A percentile compares a stretch with the other conserved stretches of the same genome.
These are phyloP conservation scores for Phalacrocorax brasilianus DNA, from an alignment of 2,113 vertebrate genomes.

Conservation along the genomic window DNA sequence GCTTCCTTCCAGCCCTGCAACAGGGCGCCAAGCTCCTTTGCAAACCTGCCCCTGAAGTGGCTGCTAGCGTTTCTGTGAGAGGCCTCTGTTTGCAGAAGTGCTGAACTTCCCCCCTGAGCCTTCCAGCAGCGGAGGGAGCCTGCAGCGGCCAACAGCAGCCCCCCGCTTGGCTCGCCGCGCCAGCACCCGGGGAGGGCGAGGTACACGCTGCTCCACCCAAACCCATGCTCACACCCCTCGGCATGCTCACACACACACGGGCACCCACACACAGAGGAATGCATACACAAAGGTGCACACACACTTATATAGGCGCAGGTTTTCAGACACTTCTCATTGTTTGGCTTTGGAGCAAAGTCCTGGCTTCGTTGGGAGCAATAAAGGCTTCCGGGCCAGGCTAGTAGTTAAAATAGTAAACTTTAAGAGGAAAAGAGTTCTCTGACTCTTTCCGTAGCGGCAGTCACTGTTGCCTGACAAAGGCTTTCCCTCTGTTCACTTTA, in stretches of 20 bases:
- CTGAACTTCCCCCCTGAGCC: neutral
- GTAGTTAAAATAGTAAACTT: conserved; percentile 50
- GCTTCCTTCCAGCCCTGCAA: neutral
- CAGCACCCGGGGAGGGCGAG: neutral
- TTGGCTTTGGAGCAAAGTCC: conserved; percentile 1
- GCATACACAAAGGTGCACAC: neutral
- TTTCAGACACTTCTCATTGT: neutral
- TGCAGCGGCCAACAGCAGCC: neutral
- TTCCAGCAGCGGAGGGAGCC: neutral
- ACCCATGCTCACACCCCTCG: neutral
- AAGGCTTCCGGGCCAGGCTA: conserved; percentile 10
- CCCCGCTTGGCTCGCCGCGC: neutral
- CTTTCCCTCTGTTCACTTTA: neutral
- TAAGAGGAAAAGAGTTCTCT: neutral
- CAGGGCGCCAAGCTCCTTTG: neutral
- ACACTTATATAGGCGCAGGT: neutral
- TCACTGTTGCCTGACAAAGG: neutral
- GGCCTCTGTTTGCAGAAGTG: conserved; percentile 31
- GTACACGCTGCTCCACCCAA: neutral
- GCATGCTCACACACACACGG: neutral
- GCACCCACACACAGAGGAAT: neutral
- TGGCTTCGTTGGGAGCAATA: neutral
- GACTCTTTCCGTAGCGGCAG: neutral
- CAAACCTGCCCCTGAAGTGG: conserved; percentile 7
- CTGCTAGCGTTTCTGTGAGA: neutral